Percentiles rank a stretch among this genome's conserved stretches.
Evolutionary conservation across 2,113 vertebrate genomes (phyloP).

Genomic region (Saccopteryx leptura): DNA sequence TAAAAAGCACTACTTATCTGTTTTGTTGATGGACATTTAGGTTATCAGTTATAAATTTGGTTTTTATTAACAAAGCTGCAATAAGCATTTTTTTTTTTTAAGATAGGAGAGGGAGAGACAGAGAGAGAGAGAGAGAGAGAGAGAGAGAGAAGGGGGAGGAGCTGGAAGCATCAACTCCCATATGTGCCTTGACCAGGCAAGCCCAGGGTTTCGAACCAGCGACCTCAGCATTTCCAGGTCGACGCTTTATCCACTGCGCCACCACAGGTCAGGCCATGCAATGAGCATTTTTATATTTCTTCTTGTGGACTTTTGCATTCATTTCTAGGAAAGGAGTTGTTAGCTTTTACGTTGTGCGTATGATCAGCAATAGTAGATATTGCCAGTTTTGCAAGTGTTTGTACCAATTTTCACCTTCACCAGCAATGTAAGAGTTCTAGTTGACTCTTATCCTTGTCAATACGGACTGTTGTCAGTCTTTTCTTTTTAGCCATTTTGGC

Average conservation of each 20-base stretch:
- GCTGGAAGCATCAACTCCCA: too few species aligned
- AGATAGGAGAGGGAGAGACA: not conserved
- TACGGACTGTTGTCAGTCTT: not conserved
- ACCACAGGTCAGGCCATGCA: not conserved
- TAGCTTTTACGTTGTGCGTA: not conserved
- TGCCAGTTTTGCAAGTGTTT: slow-evolving; percentile 12
- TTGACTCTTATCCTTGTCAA: not conserved
- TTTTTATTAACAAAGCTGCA: slow-evolving; percentile 16
- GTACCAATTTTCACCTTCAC: not conserved
- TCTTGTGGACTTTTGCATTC: not conserved
- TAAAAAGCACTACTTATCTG: not conserved
- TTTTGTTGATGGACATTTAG: slow-evolving; percentile 18
- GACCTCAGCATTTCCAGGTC: not conserved
- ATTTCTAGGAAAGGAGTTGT: slow-evolving; percentile 38
- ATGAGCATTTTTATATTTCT: not conserved
- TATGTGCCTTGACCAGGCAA: not conserved
- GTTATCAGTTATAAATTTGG: not conserved
- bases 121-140: not conserved
- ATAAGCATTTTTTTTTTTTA: not conserved
- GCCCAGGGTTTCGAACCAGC: too few species aligned
- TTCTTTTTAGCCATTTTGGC: slow-evolving; percentile 32
- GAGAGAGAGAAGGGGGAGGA: too few species aligned
- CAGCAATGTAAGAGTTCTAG: not conserved
- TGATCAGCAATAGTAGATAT: not conserved
- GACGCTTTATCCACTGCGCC: not conserved